phyloP scores from a whole-genome alignment of 2,888 invertebrate species.

The Gastrophysa polygoni region DNA sequence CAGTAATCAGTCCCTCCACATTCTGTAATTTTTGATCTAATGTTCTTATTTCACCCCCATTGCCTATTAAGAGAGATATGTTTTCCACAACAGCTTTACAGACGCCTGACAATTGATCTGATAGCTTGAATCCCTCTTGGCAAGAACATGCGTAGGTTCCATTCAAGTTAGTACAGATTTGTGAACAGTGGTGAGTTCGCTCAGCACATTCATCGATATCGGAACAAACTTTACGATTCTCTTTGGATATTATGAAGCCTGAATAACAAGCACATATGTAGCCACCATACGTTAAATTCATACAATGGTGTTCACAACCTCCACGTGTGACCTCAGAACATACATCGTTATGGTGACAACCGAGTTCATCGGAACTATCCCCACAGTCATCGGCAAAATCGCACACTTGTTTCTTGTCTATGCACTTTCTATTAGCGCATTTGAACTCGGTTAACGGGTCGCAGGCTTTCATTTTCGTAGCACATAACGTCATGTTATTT shows the following conservation, averaged over 20 bases:
- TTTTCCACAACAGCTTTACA: constrained; percentile 75
- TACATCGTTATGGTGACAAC: constrained; percentile 76
- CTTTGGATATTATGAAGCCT: constrained; percentile 81
- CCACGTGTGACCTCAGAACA: constrained; percentile 69
- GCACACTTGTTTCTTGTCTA: constrained; percentile 79
- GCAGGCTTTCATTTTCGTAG: constrained; percentile 75
- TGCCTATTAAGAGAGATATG: constrained; percentile 75
- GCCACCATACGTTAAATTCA: constrained; percentile 80
- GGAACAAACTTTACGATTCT: constrained; percentile 81
- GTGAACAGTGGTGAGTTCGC: constrained; percentile 89
- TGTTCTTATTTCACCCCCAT: constrained; percentile 86
- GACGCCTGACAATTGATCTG: constrained; percentile 80
- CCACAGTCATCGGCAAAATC: constrained; percentile 91
- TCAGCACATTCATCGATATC: constrained; percentile 90
- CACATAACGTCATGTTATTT: constrained; percentile 90
- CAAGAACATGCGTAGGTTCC: constrained; percentile 90
- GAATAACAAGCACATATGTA: constrained; percentile 91
- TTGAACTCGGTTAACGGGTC: constrained; percentile 81
- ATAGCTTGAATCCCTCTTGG: constrained; percentile 77
- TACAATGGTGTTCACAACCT: constrained; percentile 92
- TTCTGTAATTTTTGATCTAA: constrained; percentile 69
- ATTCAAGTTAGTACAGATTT: constrained; percentile 89
- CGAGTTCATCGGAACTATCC: constrained; percentile 87
- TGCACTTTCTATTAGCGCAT: constrained; percentile 87
- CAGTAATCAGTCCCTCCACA: constrained; percentile 76